A percentile compares a stretch with the other conserved stretches of the same genome.
Conservation (phyloP, 2,888 invertebrate genomes). For the Helleia helle region DNA sequence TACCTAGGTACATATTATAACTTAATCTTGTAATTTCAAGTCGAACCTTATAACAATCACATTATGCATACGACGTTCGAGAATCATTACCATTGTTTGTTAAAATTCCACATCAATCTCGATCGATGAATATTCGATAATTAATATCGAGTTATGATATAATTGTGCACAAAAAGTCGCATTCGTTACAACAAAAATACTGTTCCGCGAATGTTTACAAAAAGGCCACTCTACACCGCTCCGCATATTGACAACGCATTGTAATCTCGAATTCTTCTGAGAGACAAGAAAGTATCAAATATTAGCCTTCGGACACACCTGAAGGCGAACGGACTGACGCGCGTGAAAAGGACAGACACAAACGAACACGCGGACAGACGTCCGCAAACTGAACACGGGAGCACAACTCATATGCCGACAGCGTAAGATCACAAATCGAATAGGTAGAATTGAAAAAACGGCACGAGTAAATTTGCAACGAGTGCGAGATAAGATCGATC, state of each 20-base stretch:
- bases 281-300: constrained; percentile 71
- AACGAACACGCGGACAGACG: constrained; percentile 25
- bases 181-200: constrained; percentile 8
- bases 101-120: too few relatives aligned
- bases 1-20: too few relatives aligned
- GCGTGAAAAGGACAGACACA: constrained; percentile 54
- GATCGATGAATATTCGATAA: constrained; percentile 1
- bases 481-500: constrained; percentile 55
- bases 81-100: too few relatives aligned
- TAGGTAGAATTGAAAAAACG: constrained; percentile 19
- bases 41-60: too few relatives aligned
- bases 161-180: constrained; percentile 6
- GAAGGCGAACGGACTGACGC: constrained; percentile 58
- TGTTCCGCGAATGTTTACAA: constrained; percentile 20
- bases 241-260: constrained; percentile 32
- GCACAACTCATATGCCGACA: constrained; percentile 23
- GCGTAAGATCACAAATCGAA: constrained; percentile 32
- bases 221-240: constrained; percentile 29
- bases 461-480: constrained; percentile 42
- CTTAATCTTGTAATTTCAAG: too few relatives aligned
- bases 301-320: constrained; percentile 67
- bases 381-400: too few relatives aligned
- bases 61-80: too few relatives aligned
- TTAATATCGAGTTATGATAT: constrained; percentile 7
- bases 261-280: constrained; percentile 39